A percentile compares a stretch with the other conserved stretches of the same genome.
phyloP scores from a whole-genome alignment of 2,113 vertebrate species.

The Scartelaos histophorus region DNA sequence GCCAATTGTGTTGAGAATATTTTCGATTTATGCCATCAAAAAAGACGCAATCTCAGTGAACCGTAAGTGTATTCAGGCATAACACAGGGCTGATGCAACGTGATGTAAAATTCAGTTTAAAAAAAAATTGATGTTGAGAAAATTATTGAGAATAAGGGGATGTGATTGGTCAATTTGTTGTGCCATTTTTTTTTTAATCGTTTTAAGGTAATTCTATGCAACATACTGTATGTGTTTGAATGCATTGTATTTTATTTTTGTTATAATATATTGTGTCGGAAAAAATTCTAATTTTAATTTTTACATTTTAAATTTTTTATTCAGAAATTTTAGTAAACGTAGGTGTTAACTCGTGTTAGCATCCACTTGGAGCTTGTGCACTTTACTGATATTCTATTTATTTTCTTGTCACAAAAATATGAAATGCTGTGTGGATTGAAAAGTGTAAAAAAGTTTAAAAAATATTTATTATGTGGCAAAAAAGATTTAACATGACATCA shows the following conservation, averaged over 20 bases:
- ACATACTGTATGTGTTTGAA: slow-evolving; percentile 79
- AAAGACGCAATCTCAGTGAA: slow-evolving; percentile 16
- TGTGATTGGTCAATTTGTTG: slow-evolving; percentile 45
- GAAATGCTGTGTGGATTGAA: slow-evolving; percentile 51
- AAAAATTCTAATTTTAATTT: slow-evolving; percentile 76
- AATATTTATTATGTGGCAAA: slow-evolving; percentile 56
- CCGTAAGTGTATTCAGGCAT: slow-evolving; percentile 44
- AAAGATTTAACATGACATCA: slow-evolving; percentile 41
- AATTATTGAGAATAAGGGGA: slow-evolving; percentile 21
- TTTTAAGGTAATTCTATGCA: slow-evolving; percentile 95
- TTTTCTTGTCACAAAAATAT: slow-evolving; percentile 52
- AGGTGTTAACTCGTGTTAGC: slow-evolving; percentile 63
- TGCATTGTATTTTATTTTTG: slow-evolving; percentile 75
- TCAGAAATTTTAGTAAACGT: slow-evolving; percentile 77
- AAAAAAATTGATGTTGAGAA: slow-evolving; percentile 53
- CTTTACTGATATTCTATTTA: slow-evolving; percentile 72
- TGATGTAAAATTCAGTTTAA: slow-evolving; percentile 8
- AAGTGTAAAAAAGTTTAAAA: slow-evolving; percentile 44
- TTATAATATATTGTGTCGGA: slow-evolving; percentile 57
- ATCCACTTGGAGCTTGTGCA: slow-evolving; percentile 72
- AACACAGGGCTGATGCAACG: slow-evolving; percentile 59
- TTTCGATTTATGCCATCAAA: slow-evolving; percentile 33
- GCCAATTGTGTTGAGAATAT: slow-evolving; percentile 26
- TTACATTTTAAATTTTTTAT: slow-evolving; percentile 74
- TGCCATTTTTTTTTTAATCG: slow-evolving; percentile 49